Base-by-base conservation (phyloP, 2,888 invertebrate species). In the Sisyra terminalis region DNA sequence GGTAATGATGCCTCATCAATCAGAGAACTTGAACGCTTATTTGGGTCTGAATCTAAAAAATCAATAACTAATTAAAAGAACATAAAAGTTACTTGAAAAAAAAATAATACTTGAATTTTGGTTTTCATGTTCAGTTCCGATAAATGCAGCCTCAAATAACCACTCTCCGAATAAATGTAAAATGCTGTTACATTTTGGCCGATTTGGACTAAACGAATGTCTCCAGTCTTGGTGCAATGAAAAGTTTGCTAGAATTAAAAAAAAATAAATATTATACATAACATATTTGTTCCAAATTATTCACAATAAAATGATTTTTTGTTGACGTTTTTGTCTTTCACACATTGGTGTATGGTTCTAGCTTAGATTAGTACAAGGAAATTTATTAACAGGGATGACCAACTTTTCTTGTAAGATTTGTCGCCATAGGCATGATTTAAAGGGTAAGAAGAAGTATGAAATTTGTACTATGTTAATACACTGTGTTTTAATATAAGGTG, bases 91-190 rank as follows among this genome's bases (percentile, higher is more conserved):
- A 2, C 1, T 13, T 40, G 13, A 29, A 30, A 13, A 30, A 29
- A 40, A n/a, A n/a, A n/a, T n/a, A 14, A 14, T 16, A 40, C 40
- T 17, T 11, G 40, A 14, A 3, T 15, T 30, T 40, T 35, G 60
- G 59, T 16, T 15, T 35, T 39, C 31, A 24, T 42, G 40, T 43
- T 79, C 79, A 37, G 84, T 85, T 3, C 90, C 90, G 51, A 92
- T 84, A 51, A 93, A 80, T 2, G 93, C 86, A 4, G 93, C 93
- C 61, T 96, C 94, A 59, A 94, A 93, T 48, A 96, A 66, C 96
- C 96, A 96, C 56, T 89, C 86, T 2, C 96, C 94, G 62, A 94
- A 93, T 50, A 96, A 68, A 61, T 96, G 93, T 45, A 96, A 71
- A 58, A 96, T 84, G 48, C 93, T 93, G 64, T 96, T 94, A 53